phyloP scores from a whole-genome alignment of 2,888 invertebrate species.

The Adelphocoris suturalis region DNA sequence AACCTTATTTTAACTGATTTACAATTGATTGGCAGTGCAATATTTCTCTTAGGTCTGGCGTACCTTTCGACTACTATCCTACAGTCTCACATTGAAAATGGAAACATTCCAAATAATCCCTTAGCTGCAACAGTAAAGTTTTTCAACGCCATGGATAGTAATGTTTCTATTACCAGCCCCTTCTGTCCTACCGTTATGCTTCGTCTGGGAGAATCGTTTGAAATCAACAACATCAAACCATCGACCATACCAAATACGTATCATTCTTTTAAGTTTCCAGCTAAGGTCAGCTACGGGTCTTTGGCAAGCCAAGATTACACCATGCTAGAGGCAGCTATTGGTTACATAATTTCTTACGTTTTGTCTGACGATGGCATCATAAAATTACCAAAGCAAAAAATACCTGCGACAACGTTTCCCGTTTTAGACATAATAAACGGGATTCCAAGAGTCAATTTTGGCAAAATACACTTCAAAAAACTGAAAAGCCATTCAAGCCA shows the following conservation, averaged over 20 bases:
- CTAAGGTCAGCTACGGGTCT: neutral
- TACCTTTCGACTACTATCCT: constrained; percentile 57
- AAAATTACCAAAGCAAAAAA: neutral
- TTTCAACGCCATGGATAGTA: constrained; percentile 15
- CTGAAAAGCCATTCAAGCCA: constrained; percentile 9
- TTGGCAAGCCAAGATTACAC: neutral
- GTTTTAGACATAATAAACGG: constrained; percentile 37
- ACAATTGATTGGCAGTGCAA: constrained; percentile 62
- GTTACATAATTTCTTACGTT: neutral
- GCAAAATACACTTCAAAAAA: neutral
- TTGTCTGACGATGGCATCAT: constrained; percentile 6
- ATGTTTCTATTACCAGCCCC: constrained; percentile 31
- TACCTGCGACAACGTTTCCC: neutral
- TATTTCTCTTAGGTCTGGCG: constrained; percentile 60
- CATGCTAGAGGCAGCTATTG: neutral
- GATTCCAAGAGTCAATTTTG: neutral
- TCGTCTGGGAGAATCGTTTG: constrained; percentile 26
- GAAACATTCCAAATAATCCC: neutral
- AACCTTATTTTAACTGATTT: constrained; percentile 57
- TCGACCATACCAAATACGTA: neutral
- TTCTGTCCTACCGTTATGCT: constrained; percentile 15
- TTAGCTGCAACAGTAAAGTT: constrained; percentile 21
- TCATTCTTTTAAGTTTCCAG: constrained; percentile 19
- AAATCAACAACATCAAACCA: constrained; percentile 51
- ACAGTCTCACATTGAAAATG: constrained; percentile 61